Evolutionary conservation across 2,113 vertebrate species (phyloP).

Genomic region (Willisornis vidua): DNA sequence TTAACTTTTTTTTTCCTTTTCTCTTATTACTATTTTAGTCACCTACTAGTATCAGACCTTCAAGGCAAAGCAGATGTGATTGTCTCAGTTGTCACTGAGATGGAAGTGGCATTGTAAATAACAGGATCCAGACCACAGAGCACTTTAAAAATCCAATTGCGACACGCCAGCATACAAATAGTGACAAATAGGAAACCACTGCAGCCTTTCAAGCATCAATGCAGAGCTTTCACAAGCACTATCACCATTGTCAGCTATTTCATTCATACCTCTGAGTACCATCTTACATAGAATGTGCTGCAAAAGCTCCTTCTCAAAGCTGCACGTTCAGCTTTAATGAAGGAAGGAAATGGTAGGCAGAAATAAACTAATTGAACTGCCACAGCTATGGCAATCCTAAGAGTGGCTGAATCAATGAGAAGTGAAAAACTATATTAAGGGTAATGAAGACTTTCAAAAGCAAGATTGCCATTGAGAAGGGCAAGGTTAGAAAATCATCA

Average conservation of each 20-base stretch:
- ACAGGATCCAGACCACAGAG: neutral
- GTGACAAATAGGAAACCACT: constrained; percentile 20
- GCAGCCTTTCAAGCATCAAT: neutral
- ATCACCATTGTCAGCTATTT: constrained; percentile 3
- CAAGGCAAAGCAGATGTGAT: constrained; percentile 9
- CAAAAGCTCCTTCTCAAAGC: neutral
- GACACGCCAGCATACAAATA: neutral
- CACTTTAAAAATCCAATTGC: constrained; percentile 39
- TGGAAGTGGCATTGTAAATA: neutral
- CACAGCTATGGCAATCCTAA: neutral
- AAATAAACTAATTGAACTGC: constrained; percentile 1
- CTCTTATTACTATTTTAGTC: neutral
- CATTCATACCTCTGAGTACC: neutral
- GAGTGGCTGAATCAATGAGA: neutral
- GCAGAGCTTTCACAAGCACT: constrained; percentile 6
- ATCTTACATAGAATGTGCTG: neutral
- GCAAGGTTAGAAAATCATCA: neutral
- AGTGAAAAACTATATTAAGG: neutral
- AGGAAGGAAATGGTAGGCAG: constrained; percentile 23
- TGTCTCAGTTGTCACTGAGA: constrained; percentile 29
- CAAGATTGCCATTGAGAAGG: neutral
- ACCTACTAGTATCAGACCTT: neutral
- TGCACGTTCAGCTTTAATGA: constrained; percentile 9
- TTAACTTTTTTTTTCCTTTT: neutral
- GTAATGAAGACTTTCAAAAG: neutral